These are phyloP conservation scores for Blera fallax DNA, from an alignment of 2,888 invertebrate genomes.

Conservation along the genomic window DNA sequence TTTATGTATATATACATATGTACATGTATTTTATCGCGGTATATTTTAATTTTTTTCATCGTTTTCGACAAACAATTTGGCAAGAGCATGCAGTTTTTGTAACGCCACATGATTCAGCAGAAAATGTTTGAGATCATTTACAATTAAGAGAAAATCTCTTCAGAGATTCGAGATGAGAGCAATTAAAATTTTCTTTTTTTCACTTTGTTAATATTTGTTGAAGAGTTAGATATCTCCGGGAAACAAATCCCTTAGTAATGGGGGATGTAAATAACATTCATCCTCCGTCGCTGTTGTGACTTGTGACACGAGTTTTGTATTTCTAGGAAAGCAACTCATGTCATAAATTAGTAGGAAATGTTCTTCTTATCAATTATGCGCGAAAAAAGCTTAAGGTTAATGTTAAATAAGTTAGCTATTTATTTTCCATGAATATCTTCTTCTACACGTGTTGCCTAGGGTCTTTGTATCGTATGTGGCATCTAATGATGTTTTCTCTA, in stretches of 20 bases:
- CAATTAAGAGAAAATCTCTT: neutral
- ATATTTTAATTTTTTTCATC: neutral
- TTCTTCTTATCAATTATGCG: neutral
- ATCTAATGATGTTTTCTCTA: neutral
- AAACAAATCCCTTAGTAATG: neutral
- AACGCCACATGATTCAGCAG: constrained; percentile 57
- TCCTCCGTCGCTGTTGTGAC: neutral
- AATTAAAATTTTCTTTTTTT: neutral
- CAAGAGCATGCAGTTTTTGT: constrained; percentile 12
- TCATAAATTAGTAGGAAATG: neutral
- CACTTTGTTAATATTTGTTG: neutral
- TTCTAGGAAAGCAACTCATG: neutral
- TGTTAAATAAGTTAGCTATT: neutral
- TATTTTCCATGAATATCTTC: neutral
- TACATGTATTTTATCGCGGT: neutral
- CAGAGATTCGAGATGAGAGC: neutral
- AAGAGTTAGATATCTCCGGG: neutral
- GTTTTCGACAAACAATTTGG: constrained; percentile 16
- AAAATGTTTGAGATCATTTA: neutral
- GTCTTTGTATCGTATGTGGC: neutral
- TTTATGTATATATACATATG: no score
- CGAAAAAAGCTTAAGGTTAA: constrained; percentile 10
- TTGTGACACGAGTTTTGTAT: neutral
- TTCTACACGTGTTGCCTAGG: neutral
- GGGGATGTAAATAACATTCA: neutral